phyloP scores from a whole-genome alignment of 1,140 invertebrate genomes.

The Ptiloglossa arizonensis region DNA sequence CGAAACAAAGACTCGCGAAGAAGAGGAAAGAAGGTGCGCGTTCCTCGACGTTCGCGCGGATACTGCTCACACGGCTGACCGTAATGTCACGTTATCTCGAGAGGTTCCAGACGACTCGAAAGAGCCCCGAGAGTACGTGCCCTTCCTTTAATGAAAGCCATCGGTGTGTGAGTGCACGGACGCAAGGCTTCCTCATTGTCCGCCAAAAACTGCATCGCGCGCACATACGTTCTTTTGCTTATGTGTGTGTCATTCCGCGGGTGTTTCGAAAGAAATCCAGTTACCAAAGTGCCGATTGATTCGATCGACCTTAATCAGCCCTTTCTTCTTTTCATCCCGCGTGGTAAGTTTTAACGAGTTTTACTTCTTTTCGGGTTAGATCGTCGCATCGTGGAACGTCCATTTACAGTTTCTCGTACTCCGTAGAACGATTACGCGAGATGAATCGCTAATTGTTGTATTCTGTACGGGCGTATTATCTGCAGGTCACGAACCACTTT shows the following conservation, averaged over 20 bases:
- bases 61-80: slow-evolving; percentile 55
- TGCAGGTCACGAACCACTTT: too few species aligned
- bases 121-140: slow-evolving; percentile 65
- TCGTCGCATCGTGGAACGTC: neutral
- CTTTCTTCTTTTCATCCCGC: neutral
- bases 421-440: too few species aligned
- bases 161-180: slow-evolving; percentile 8
- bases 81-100: slow-evolving; percentile 69
- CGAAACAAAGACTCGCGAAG: slow-evolving; percentile 17
- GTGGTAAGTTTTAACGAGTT: neutral
- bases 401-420: too few species aligned
- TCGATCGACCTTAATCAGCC: neutral
- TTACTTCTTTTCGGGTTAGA: too few species aligned
- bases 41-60: slow-evolving; percentile 53
- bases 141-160: slow-evolving; percentile 43
- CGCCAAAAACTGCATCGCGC: slow-evolving; percentile 13
- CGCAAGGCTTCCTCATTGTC: slow-evolving; percentile 46
- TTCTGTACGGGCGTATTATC: too few species aligned
- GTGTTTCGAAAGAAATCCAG: slow-evolving; percentile 14
- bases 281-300: neutral
- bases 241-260: neutral
- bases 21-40: slow-evolving; percentile 38
- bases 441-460: too few species aligned
- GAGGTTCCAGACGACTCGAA: slow-evolving; percentile 54
- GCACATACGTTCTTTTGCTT: slow-evolving; percentile 10